A percentile compares a stretch with the other conserved stretches of the same genome.
These are phyloP conservation scores for Coecobrya sp. DNA, from an alignment of 2,888 invertebrate genomes.

Conservation along the genomic window DNA sequence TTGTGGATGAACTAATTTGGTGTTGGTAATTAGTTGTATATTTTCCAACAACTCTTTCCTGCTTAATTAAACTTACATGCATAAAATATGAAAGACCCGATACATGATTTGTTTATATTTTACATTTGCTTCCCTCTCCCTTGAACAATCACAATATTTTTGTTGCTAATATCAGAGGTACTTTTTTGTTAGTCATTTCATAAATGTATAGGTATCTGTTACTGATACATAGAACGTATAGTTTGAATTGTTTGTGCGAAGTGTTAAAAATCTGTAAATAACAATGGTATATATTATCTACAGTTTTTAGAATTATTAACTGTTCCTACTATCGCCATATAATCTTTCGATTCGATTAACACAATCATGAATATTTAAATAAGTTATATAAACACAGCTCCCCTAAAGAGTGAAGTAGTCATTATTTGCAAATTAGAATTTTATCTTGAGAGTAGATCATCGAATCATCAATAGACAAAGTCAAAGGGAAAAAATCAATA, in stretches of 20 bases:
- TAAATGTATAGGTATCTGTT: no score
- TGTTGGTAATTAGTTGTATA: background rate
- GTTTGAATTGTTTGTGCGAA: no score
- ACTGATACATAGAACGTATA: no score
- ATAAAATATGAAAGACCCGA: constrained; percentile 1
- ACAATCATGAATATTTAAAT: constrained; percentile 41
- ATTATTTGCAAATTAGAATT: constrained; percentile 54
- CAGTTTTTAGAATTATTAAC: background rate
- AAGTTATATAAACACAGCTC: background rate
- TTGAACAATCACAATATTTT: background rate
- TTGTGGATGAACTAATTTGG: background rate
- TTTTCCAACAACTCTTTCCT: constrained; percentile 3
- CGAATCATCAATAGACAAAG: background rate
- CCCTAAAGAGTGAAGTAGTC: constrained; percentile 19
- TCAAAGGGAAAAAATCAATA: constrained; percentile 7
- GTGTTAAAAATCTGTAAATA: no score
- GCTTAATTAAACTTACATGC: constrained; percentile 5
- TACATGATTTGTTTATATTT: background rate
- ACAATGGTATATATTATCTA: no score
- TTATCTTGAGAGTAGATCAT: constrained; percentile 7
- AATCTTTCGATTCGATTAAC: background rate
- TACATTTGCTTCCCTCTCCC: background rate
- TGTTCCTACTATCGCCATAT: background rate
- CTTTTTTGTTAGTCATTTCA: background rate
- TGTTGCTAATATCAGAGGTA: background rate